Conservation (phyloP, 2,113 vertebrate genomes). For the Salvelinus alpinus region DNA sequence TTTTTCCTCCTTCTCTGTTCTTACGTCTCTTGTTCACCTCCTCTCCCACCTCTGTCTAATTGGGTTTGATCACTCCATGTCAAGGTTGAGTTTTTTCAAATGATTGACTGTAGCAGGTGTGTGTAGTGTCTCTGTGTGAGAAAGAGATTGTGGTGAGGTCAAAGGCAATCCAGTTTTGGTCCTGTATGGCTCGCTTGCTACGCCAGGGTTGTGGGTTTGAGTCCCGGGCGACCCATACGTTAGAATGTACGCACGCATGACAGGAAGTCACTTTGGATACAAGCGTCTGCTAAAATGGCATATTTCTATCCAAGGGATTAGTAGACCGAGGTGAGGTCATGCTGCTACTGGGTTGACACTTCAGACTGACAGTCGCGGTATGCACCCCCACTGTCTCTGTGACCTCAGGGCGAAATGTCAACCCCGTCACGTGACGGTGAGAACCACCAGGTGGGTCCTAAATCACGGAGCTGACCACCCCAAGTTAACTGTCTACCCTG, state of each 20-base stretch:
- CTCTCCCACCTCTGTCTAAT: slow-evolving; percentile 1
- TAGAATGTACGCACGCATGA: not conserved
- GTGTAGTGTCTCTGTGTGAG: slow-evolving; percentile 2
- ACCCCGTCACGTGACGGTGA: slow-evolving; percentile 26
- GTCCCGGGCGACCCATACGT: not conserved
- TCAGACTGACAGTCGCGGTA: not conserved
- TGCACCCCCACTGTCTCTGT: slow-evolving; percentile 4
- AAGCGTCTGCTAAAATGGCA: too few species aligned
- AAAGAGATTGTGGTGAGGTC: not conserved
- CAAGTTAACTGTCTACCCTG: not conserved
- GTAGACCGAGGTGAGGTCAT: slow-evolving; percentile 18
- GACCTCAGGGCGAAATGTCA: slow-evolving; percentile 30
- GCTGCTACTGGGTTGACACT: not conserved
- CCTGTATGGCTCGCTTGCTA: not conserved
- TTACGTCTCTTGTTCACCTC: not conserved
- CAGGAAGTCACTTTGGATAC: not conserved
- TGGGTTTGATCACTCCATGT: not conserved
- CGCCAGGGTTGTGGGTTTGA: not conserved
- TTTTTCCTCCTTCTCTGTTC: not conserved
- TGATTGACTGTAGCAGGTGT: not conserved
- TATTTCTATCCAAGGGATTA: slow-evolving; percentile 4
- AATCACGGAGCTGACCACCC: too few species aligned
- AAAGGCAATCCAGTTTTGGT: not conserved
- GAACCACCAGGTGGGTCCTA: not conserved
- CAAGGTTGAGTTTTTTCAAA: not conserved